A percentile compares a stretch with the other conserved stretches of the same genome.
Evolutionary conservation across 2,797 vertebrate genomes (phyloP).

Genomic region (Ficedula albicollis): DNA sequence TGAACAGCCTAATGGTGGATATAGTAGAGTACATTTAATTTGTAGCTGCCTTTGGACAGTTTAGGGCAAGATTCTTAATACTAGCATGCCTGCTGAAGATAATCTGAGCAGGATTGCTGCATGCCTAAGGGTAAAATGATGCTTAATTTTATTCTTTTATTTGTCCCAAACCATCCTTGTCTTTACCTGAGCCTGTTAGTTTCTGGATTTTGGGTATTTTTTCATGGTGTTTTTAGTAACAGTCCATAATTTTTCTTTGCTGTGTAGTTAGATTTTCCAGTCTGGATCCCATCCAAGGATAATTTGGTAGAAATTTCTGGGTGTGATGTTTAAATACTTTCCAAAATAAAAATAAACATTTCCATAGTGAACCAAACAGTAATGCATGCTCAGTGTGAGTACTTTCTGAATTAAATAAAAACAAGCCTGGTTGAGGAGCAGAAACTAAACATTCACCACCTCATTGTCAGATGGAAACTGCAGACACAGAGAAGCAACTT

Average conservation of each 20-base stretch:
- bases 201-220: neutral
- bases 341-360: neutral
- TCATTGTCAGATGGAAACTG: neutral
- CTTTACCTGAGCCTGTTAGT: neutral
- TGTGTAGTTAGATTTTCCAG: neutral
- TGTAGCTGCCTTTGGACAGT: neutral
- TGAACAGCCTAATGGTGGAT: neutral
- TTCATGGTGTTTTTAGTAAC: neutral
- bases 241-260: neutral
- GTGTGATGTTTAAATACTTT: constrained; percentile 2
- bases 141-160: neutral
- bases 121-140: neutral
- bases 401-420: neutral
- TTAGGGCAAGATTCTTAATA: neutral
- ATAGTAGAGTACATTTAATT: neutral
- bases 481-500: neutral
- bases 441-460: neutral
- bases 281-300: neutral
- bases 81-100: neutral
- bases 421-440: neutral
- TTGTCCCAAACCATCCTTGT: neutral
- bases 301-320: neutral
- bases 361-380: neutral
- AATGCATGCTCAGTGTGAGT: neutral
- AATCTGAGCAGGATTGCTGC: neutral